phyloP scores from a whole-genome alignment of 2,888 invertebrate species.

The Agriopis aurantiaria region DNA sequence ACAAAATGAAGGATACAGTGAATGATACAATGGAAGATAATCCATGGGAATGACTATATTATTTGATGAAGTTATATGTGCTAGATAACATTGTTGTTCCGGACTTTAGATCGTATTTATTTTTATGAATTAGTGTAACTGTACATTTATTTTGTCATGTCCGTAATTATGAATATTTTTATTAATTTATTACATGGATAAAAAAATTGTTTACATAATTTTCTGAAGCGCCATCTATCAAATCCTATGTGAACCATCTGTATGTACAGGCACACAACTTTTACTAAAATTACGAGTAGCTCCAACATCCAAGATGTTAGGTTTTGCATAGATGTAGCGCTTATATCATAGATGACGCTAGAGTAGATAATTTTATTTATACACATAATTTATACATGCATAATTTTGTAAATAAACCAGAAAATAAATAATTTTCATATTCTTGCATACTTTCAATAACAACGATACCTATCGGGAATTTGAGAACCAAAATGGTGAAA shows the following conservation, averaged over 20 bases:
- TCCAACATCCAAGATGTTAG: too few relatives aligned
- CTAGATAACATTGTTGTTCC: slow-evolving; percentile 74
- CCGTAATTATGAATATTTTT: not conserved
- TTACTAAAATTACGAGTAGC: too few relatives aligned
- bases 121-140: slow-evolving; percentile 54
- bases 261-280: too few relatives aligned
- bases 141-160: not conserved
- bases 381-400: too few relatives aligned
- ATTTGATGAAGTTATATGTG: slow-evolving; percentile 76
- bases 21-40: slow-evolving; percentile 75
- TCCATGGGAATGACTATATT: slow-evolving; percentile 84
- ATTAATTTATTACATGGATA: too few relatives aligned
- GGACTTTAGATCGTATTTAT: slow-evolving; percentile 73
- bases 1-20: slow-evolving; percentile 69
- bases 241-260: not conserved
- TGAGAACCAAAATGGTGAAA: not conserved
- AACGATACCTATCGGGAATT: not conserved
- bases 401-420: too few relatives aligned
- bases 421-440: not conserved
- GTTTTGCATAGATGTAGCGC: not conserved
- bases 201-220: too few relatives aligned
- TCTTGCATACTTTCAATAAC: too few relatives aligned
- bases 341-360: not conserved
- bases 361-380: not conserved
- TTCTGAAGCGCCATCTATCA: not conserved